phyloP scores from a whole-genome alignment of 2,797 vertebrate species.

The Sebastes melanostomus region DNA sequence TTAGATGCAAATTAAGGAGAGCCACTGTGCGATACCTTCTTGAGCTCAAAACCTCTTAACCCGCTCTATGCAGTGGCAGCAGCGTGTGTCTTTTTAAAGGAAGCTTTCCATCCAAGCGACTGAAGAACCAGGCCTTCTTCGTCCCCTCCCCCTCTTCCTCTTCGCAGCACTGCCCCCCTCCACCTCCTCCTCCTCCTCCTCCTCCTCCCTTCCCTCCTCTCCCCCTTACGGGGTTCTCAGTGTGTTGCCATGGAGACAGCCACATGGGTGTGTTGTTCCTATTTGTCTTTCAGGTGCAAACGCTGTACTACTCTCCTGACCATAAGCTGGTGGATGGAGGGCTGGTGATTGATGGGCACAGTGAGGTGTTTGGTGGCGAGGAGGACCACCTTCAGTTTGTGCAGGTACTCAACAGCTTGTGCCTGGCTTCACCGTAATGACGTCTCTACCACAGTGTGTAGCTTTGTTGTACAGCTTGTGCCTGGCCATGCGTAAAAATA shows the following conservation, averaged over 20 bases:
- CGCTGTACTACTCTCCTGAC: slow-evolving; percentile 99
- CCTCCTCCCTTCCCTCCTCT: slow-evolving; percentile 17
- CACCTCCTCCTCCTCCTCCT: slow-evolving; percentile 14
- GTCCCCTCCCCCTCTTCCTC: slow-evolving; percentile 48
- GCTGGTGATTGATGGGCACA: slow-evolving; percentile 94
- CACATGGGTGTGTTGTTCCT: slow-evolving; percentile 98
- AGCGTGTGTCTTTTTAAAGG: slow-evolving; percentile 61
- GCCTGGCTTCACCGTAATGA: slow-evolving; percentile 48
- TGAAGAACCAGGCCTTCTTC: slow-evolving; percentile 53
- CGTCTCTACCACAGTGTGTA: slow-evolving; percentile 26
- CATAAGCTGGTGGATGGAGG: slow-evolving; percentile 99
- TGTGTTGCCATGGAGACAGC: slow-evolving; percentile 91
- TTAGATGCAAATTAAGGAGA: slow-evolving; percentile 56
- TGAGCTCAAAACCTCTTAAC: slow-evolving; percentile 45
- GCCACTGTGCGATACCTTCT: slow-evolving; percentile 33
- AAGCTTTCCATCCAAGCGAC: slow-evolving; percentile 63
- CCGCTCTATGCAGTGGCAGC: slow-evolving; percentile 45
- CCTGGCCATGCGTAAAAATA: slow-evolving; percentile 35
- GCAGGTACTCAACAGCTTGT: slow-evolving; percentile 90
- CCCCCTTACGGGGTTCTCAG: slow-evolving; percentile 62
- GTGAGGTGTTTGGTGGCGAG: slow-evolving; percentile 98
- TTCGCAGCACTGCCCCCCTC: slow-evolving; percentile 51
- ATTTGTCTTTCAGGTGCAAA: slow-evolving; percentile 99
- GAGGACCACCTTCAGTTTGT: slow-evolving; percentile 99
- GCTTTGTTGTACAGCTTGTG: slow-evolving; percentile 23